Percentiles rank a stretch among this genome's conserved stretches.
These are phyloP conservation scores for Sinocyclocheilus anshuiensis DNA, from an alignment of 2,113 vertebrate genomes.

Conservation along the genomic window DNA sequence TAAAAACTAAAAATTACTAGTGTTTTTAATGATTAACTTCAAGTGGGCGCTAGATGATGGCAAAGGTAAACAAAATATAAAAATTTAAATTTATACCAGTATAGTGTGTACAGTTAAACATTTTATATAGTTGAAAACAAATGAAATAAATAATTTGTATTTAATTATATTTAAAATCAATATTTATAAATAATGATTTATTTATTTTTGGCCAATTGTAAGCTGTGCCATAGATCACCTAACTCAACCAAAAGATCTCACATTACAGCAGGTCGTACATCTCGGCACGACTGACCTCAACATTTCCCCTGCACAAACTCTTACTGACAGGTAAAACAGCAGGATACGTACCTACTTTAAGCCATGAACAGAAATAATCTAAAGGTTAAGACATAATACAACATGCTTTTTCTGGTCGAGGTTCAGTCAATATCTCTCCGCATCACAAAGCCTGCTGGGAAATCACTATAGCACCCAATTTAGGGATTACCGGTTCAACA, in stretches of 20 bases:
- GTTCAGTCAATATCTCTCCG: constrained; percentile 19
- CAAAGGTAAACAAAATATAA: too few species aligned
- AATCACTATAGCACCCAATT: constrained; percentile 36
- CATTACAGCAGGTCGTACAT: neutral
- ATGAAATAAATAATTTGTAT: too few species aligned
- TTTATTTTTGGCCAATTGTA: neutral
- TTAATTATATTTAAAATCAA: too few species aligned
- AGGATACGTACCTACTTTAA: neutral
- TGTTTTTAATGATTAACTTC: too few species aligned
- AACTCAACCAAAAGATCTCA: neutral
- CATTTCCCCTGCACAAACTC: constrained; percentile 1
- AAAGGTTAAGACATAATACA: constrained; percentile 38
- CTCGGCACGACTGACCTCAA: neutral
- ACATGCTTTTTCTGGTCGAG: neutral
- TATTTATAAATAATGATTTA: too few species aligned
- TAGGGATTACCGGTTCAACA: constrained; percentile 19
- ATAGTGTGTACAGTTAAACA: too few species aligned
- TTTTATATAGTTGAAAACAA: too few species aligned
- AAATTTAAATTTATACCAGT: too few species aligned
- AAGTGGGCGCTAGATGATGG: too few species aligned
- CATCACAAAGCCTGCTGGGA: constrained; percentile 24
- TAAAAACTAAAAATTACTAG: too few species aligned
- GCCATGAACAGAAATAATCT: constrained; percentile 9
- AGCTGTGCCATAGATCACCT: neutral
- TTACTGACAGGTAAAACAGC: constrained; percentile 14